Evolutionary conservation across 2,888 invertebrate species (phyloP), one percentile per base, ranked within the genome.

Genomic region (Oxyteleia sp.): DNA sequence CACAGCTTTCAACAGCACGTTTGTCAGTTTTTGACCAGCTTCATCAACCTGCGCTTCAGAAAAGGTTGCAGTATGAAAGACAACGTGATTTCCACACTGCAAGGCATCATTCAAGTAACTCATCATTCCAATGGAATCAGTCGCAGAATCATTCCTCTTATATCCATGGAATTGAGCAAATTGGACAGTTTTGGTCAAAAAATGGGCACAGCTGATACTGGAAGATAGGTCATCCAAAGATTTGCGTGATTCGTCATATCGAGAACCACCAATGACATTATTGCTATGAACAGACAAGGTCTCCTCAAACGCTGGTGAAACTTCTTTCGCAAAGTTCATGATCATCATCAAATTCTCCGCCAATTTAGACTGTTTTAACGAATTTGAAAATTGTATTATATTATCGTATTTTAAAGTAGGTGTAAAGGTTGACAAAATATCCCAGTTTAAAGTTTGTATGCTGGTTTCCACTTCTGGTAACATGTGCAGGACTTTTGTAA

Each of bases 261-360:
- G 10, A 15, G 11, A 8, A 20, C 8, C 11, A 51, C 11, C 2
- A 10, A 26, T 5, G 4, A 71, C 15, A 8, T 23, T 7, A 18
- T 71, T 71, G 4, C 13, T 16, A 16, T 59, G 29, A 2, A 23
- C 1, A 0, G 16, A 7, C 41, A 71, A 41, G n/a, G 26, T 18
- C 0, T 18, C 8, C 0, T 13, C 0, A 16, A 71, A 71, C 23
- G 15, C 26, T 15, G 71, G 57, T 1, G 59, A 49, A 26, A 49
- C 13, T 8, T 61, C 29, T 13, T 72, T 61, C 0, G 41, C 41
- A 18, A 13, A 53, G 8, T 61, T 63, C 3, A 72, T n/a, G 20
- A 61, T 72, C 20, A 15, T 72, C 49, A 72, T 43, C n/a, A 72
- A 32, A 43, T 61, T 29, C n/a, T 63, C 32, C 0, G 72, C 72